Percentiles rank a stretch among this genome's conserved stretches.
phyloP scores from a whole-genome alignment of 2,797 vertebrate species.

The Scleropages formosus region DNA sequence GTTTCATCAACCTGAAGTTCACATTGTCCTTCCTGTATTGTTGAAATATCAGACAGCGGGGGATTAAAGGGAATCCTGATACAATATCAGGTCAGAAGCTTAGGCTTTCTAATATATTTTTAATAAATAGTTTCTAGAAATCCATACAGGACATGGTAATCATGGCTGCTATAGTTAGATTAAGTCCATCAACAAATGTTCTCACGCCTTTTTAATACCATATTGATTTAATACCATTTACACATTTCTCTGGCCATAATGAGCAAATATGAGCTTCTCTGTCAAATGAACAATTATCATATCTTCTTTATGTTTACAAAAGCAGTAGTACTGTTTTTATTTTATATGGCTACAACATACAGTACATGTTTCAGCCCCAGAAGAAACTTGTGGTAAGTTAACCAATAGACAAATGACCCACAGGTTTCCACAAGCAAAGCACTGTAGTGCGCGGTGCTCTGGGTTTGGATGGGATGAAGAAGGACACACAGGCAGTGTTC shows the following conservation, averaged over 20 bases:
- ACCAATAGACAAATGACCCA: too few species aligned
- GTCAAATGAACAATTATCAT: background rate
- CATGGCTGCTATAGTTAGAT: conserved; percentile 12
- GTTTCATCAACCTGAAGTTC: background rate
- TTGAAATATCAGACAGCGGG: background rate
- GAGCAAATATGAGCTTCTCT: background rate
- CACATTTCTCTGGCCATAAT: too few species aligned
- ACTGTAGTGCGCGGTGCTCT: too few species aligned
- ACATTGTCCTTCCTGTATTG: background rate
- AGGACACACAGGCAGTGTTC: too few species aligned
- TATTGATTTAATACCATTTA: too few species aligned
- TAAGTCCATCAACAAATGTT: background rate
- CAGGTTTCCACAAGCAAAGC: too few species aligned
- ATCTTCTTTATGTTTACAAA: conserved; percentile 17
- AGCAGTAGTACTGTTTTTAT: background rate
- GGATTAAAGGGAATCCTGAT: conserved; percentile 14
- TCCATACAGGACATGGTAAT: conserved; percentile 35
- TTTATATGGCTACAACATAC: too few species aligned
- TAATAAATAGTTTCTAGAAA: conserved; percentile 57
- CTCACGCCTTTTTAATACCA: background rate
- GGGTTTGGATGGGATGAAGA: too few species aligned
- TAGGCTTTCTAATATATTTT: conserved; percentile 62
- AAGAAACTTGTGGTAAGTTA: too few species aligned
- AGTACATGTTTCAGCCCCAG: too few species aligned
- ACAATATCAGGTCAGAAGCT: background rate